phyloP scores from a whole-genome alignment of 1,140 invertebrate genomes.

The Zaprionus africanus region DNA sequence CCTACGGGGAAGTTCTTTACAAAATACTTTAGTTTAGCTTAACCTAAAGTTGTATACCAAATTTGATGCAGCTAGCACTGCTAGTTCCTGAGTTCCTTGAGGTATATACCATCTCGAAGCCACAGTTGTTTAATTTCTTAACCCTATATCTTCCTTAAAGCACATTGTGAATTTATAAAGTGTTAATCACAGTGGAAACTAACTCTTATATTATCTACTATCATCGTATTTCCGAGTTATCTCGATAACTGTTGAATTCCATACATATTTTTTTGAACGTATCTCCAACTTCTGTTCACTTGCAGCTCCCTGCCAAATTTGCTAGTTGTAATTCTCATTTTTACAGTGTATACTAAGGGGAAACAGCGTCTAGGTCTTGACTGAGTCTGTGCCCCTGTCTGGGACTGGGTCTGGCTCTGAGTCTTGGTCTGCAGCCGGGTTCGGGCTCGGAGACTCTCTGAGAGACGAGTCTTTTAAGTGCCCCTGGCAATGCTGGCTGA shows the following conservation, averaged over 20 bases:
- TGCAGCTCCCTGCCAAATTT: not conserved
- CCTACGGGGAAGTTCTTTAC: not conserved
- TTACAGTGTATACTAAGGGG: not conserved
- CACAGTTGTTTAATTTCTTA: too few species aligned
- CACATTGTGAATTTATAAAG: not conserved
- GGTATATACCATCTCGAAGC: not conserved
- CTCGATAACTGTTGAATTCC: not conserved
- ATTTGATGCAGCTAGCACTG: not conserved
- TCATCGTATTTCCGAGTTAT: not conserved
- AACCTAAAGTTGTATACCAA: not conserved
- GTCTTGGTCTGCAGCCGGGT: slow-evolving; percentile 24
- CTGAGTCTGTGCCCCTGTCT: not conserved
- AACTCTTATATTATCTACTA: too few species aligned
- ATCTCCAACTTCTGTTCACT: not conserved
- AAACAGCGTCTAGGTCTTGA: not conserved
- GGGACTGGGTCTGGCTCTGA: slow-evolving; percentile 11
- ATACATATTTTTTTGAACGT: not conserved
- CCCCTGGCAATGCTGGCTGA: slow-evolving; percentile 52
- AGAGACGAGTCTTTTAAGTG: slow-evolving; percentile 25
- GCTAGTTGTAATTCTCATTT: not conserved
- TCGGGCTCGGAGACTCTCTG: slow-evolving; percentile 11
- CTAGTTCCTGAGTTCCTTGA: not conserved
- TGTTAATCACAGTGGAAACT: too few species aligned
- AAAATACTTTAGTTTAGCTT: not conserved
- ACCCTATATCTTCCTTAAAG: not conserved